A percentile compares a stretch with the other conserved stretches of the same genome.
These are phyloP conservation scores for Pseudobourletiella spinata DNA, from an alignment of 1,140 invertebrate genomes.

Conservation along the genomic window DNA sequence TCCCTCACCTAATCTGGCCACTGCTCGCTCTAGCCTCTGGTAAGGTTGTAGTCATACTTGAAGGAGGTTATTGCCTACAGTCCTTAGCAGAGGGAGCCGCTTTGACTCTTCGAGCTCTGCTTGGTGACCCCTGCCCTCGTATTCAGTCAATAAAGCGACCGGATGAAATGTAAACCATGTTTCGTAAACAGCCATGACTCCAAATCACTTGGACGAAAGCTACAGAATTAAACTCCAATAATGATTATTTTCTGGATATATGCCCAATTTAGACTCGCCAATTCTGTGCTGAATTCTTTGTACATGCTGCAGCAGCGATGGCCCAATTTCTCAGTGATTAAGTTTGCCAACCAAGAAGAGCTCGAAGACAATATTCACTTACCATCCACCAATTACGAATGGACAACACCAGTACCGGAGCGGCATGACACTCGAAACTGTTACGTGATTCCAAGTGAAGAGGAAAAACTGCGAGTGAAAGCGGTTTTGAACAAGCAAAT, in stretches of 20 bases:
- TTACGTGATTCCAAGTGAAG: conserved; percentile 52
- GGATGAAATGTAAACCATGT: background rate
- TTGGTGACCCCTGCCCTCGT: conserved; percentile 71
- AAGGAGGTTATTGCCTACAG: conserved; percentile 86
- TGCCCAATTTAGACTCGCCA: conserved; percentile 49
- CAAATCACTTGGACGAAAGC: background rate
- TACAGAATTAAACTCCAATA: too few species aligned
- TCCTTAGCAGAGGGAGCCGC: conserved; percentile 82
- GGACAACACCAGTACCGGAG: conserved; percentile 46
- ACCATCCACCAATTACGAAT: conserved; percentile 42
- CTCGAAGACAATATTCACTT: conserved; percentile 20
- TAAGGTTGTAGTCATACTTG: conserved; percentile 70
- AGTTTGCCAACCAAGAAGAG: conserved; percentile 40
- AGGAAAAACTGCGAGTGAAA: conserved; percentile 25
- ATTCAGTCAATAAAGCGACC: conserved; percentile 41
- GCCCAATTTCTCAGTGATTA: conserved; percentile 64
- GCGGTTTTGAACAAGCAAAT: too few species aligned
- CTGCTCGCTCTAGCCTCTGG: conserved; percentile 63
- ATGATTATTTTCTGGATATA: background rate
- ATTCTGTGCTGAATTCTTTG: conserved; percentile 71
- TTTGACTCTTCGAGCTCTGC: conserved; percentile 66
- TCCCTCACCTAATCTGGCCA: conserved; percentile 67
- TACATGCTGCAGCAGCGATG: conserved; percentile 68
- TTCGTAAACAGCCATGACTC: background rate
- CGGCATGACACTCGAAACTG: conserved; percentile 59